These are phyloP conservation scores for Toxonevra muliebris DNA, from an alignment of 2,888 invertebrate genomes.

Conservation along the genomic window DNA sequence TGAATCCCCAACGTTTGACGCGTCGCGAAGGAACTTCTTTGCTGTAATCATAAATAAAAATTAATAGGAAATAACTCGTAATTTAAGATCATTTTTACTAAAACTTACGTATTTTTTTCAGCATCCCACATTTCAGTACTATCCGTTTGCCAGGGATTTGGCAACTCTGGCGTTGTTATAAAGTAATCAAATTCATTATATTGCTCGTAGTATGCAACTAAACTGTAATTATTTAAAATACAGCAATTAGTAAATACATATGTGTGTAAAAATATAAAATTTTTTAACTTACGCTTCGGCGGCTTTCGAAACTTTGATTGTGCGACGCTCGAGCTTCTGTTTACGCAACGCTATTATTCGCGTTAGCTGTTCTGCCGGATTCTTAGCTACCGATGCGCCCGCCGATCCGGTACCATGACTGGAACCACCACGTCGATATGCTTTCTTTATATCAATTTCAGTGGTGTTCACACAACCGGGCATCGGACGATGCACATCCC, in stretches of 20 bases:
- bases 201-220: constrained; percentile 92
- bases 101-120: constrained; percentile 82
- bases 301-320: constrained; percentile 91
- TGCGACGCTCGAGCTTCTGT: constrained; percentile 83
- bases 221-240: constrained; percentile 66
- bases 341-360: constrained; percentile 80
- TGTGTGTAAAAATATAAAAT: not conserved
- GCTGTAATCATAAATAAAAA: constrained; percentile 64
- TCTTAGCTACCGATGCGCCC: constrained; percentile 63
- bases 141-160: constrained; percentile 97
- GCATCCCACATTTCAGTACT: constrained; percentile 97
- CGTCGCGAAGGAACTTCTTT: constrained; percentile 93
- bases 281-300: constrained; percentile 83
- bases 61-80: constrained; percentile 8
- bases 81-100: not conserved
- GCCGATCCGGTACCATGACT: constrained; percentile 65
- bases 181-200: constrained; percentile 97
- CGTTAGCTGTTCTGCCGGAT: constrained; percentile 63
- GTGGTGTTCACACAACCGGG: constrained; percentile 99
- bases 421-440: constrained; percentile 72
- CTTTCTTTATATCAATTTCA: constrained; percentile 97
- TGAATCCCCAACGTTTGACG: constrained; percentile 97
- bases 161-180: constrained; percentile 89
- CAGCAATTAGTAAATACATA: too few relatives aligned
- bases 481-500: constrained; percentile 99